Evolutionary conservation across 2,113 vertebrate genomes (phyloP).

Genomic region (Morone chrysops): DNA sequence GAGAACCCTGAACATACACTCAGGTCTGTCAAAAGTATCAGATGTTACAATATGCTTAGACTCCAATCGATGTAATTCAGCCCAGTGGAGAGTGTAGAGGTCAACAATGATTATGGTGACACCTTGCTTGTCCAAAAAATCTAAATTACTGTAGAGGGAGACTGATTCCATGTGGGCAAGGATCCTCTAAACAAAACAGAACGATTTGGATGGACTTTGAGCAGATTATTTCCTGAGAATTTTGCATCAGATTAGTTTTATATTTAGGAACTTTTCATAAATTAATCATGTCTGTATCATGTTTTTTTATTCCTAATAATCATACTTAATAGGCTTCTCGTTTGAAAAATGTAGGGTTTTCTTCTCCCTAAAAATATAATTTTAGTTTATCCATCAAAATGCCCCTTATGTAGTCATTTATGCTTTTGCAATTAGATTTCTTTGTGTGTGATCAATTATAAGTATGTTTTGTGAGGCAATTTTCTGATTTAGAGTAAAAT

Average conservation of each 20-base stretch:
- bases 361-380: no score
- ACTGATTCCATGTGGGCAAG: not conserved
- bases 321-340: no score
- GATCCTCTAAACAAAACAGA: not conserved
- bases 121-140: not conserved
- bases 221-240: no score
- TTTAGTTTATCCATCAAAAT: not conserved
- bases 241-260: no score
- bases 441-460: not conserved
- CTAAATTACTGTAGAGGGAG: not conserved
- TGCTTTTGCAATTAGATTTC: not conserved
- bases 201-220: no score
- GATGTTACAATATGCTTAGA: slow-evolving; percentile 5
- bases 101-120: not conserved
- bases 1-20: not conserved
- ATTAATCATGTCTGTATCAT: no score
- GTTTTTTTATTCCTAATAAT: no score
- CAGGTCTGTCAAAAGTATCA: not conserved
- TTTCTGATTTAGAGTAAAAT: not conserved
- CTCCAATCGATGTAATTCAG: not conserved
- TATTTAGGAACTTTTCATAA: no score
- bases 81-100: not conserved
- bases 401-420: not conserved
- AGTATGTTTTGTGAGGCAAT: not conserved
- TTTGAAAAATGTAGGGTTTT: no score